These are phyloP conservation scores for Lerista edwardsae DNA, from an alignment of 2,797 vertebrate genomes.

Conservation along the genomic window DNA sequence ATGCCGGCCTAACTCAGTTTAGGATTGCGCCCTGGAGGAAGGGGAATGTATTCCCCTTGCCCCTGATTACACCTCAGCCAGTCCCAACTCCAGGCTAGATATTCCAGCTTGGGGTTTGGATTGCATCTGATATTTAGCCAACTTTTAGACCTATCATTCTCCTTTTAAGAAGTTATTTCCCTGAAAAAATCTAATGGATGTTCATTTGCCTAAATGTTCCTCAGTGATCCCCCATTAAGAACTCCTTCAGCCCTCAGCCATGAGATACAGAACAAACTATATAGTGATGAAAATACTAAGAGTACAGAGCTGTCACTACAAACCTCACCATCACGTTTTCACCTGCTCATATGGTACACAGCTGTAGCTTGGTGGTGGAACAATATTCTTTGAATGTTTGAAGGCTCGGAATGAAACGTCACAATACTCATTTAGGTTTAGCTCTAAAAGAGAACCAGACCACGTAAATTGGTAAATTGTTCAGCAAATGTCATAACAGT, in stretches of 20 bases:
- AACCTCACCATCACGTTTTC: slow-evolving; percentile 1
- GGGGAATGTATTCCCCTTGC: too few relatives aligned
- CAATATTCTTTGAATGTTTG: neutral
- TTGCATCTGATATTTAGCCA: neutral
- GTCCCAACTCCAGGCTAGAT: too few relatives aligned
- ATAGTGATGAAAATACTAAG: slow-evolving; percentile 9
- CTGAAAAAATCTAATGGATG: neutral
- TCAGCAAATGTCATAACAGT: slow-evolving; percentile 27
- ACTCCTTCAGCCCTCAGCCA: neutral
- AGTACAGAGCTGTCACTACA: neutral
- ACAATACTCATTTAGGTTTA: slow-evolving; percentile 12
- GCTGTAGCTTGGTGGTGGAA: neutral
- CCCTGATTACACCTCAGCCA: too few relatives aligned
- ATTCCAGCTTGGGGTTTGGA: too few relatives aligned
- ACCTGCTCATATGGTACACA: neutral
- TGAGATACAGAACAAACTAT: neutral
- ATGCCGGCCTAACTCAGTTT: too few relatives aligned
- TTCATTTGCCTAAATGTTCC: neutral
- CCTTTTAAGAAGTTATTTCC: neutral
- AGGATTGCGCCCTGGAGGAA: too few relatives aligned
- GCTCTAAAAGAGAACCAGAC: slow-evolving; percentile 11
- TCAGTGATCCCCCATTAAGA: neutral
- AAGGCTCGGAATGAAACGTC: slow-evolving; percentile 3
- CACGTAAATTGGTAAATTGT: neutral
- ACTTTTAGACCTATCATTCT: neutral